phyloP scores from a whole-genome alignment of 2,113 vertebrate genomes.

The Anguilla rostrata region DNA sequence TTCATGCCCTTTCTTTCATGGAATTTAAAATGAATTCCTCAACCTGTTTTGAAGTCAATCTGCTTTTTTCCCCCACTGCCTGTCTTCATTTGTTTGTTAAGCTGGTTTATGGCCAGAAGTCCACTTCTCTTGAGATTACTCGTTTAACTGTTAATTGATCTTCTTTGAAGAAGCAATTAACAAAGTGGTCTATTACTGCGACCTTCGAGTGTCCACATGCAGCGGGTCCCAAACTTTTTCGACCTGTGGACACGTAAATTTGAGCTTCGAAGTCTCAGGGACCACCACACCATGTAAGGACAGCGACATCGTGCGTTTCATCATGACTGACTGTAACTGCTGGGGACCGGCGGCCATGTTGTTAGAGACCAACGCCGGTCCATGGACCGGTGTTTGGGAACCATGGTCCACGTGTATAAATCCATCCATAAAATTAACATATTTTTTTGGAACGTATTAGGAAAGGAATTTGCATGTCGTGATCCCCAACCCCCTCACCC shows the following conservation, averaged over 20 bases:
- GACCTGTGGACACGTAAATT: too few species aligned
- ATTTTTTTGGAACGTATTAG: neutral
- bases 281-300: too few species aligned
- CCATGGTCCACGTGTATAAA: neutral
- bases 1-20: neutral
- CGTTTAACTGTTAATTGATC: neutral
- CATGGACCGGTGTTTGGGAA: too few species aligned
- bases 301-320: too few species aligned
- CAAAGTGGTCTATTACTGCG: neutral
- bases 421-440: neutral
- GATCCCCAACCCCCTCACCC: neutral
- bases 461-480: neutral
- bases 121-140: neutral
- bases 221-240: too few species aligned
- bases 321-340: too few species aligned
- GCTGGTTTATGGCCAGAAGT: neutral
- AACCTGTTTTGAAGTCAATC: neutral
- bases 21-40: neutral
- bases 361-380: too few species aligned
- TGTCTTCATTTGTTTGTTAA: neutral
- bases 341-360: too few species aligned
- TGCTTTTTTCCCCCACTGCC: neutral
- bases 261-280: too few species aligned
- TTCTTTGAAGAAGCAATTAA: slow-evolving; percentile 5
- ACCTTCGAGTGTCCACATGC: neutral